Percentiles rank a stretch among this genome's conserved stretches.
phyloP scores from a whole-genome alignment of 2,797 vertebrate species.

The Eulemur coronatus region DNA sequence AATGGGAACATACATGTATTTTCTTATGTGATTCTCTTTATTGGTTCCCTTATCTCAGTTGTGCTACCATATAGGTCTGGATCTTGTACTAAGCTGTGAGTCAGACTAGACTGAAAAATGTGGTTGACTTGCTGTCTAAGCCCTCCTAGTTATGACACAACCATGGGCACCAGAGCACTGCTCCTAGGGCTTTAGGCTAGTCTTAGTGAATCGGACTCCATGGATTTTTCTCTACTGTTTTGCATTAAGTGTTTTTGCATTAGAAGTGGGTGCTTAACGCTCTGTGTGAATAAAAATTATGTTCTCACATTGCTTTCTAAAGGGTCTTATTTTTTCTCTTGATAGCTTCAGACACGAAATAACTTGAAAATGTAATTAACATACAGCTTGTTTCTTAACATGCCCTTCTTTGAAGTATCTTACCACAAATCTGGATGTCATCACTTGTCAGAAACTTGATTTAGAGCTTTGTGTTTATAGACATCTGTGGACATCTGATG shows the following conservation, averaged over 20 bases:
- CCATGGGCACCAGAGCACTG: not conserved
- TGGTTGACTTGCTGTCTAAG: not conserved
- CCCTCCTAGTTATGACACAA: not conserved
- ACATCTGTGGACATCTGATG: not conserved
- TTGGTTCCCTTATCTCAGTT: not conserved
- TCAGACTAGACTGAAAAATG: not conserved
- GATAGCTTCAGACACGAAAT: not conserved
- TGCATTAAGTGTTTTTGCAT: not conserved
- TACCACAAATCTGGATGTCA: not conserved
- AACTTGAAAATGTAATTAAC: constrained; percentile 10
- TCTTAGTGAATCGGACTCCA: not conserved
- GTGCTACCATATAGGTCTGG: not conserved
- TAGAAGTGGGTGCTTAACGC: not conserved
- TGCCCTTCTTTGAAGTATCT: not conserved
- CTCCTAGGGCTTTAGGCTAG: not conserved
- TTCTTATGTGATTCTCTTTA: not conserved
- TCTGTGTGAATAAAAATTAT: not conserved
- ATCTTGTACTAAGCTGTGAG: not conserved
- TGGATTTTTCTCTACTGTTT: not conserved
- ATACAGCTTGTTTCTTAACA: not conserved
- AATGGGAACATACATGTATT: not conserved
- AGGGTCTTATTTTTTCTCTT: constrained; percentile 5
- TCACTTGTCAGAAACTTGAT: not conserved
- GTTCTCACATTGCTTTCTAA: not conserved
- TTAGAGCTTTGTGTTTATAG: not conserved